These are phyloP conservation scores for Sterna hirundo DNA, from an alignment of 2,113 vertebrate genomes.

Conservation along the genomic window DNA sequence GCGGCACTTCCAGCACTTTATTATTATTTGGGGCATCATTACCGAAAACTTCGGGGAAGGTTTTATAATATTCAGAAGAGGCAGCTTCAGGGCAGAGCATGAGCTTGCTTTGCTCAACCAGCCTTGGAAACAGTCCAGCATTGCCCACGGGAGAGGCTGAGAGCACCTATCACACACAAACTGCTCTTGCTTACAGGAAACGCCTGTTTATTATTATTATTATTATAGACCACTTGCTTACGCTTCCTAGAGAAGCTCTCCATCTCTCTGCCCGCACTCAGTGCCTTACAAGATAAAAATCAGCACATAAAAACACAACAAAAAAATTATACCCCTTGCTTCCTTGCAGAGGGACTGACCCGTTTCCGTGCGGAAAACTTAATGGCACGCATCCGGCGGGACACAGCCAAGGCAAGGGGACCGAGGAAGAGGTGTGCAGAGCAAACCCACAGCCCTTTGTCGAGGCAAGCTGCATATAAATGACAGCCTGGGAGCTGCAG, in stretches of 20 bases:
- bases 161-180: neutral
- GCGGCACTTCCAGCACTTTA: neutral
- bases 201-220: neutral
- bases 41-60: neutral
- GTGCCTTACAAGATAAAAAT: neutral
- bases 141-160: neutral
- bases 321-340: neutral
- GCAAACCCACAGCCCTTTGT: neutral
- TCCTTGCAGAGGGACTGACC: neutral
- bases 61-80: neutral
- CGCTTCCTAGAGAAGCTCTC: neutral
- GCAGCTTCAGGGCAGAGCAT: neutral
- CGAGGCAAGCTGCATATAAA: neutral
- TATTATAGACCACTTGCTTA: neutral
- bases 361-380: neutral
- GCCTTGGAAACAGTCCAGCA: neutral
- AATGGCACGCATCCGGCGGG: fast-evolving
- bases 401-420: neutral
- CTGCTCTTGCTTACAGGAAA: neutral
- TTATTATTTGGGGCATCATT: neutral
- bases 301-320: neutral
- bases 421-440: neutral
- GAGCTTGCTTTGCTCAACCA: neutral
- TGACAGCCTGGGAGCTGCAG: neutral
- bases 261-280: neutral